Conservation (phyloP, 2,797 vertebrate genomes). For the Epinephelus awoara region DNA sequence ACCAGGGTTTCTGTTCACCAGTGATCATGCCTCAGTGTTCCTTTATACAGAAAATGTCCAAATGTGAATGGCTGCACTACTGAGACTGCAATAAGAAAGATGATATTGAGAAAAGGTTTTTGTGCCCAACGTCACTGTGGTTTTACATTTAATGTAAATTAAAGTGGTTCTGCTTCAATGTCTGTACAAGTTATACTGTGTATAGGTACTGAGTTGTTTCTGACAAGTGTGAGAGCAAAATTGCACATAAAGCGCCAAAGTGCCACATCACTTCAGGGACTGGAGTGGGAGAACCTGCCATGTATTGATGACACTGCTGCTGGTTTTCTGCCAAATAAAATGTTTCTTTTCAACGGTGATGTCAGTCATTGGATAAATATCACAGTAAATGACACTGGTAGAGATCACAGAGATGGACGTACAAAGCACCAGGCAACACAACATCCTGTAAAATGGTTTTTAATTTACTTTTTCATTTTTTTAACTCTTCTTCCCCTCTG, state of each 20-base stretch:
- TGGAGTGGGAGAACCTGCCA: conserved; percentile 27
- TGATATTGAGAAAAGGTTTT: background rate
- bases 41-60: background rate
- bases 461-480: conserved; percentile 77
- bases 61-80: conserved; percentile 18
- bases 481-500: conserved; percentile 70
- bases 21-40: background rate
- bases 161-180: background rate
- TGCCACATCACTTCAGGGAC: conserved; percentile 42
- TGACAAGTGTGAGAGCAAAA: conserved; percentile 11
- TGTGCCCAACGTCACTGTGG: background rate
- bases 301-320: conserved; percentile 21
- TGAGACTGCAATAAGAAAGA: background rate
- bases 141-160: conserved; percentile 12
- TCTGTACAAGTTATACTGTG: conserved; percentile 32
- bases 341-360: conserved; percentile 16
- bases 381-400: background rate
- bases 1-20: background rate
- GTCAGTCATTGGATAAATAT: conserved; percentile 3
- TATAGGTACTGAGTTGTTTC: conserved; percentile 9
- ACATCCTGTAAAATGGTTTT: conserved; percentile 87
- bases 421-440: conserved; percentile 61
- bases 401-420: background rate
- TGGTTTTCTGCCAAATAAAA: conserved; percentile 70
- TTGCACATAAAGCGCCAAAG: conserved; percentile 54